Evolutionary conservation across 1,140 invertebrate genomes (phyloP).

Genomic region (Teleogryllus occipitalis): DNA sequence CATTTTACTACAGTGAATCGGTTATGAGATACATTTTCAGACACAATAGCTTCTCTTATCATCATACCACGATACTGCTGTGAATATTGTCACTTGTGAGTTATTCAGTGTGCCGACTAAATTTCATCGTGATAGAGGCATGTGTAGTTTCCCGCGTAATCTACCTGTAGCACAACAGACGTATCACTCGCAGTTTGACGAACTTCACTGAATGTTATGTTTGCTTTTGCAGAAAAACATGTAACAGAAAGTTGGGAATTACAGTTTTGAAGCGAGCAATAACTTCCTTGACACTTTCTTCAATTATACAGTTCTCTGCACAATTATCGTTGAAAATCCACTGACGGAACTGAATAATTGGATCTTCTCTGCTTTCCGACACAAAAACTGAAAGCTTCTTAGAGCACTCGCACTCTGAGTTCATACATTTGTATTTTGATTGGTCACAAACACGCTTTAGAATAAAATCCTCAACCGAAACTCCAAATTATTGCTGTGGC

Average conservation of each 20-base stretch:
- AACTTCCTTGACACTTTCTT: neutral
- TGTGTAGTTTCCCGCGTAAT: slow-evolving; percentile 15
- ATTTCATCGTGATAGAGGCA: slow-evolving; percentile 13
- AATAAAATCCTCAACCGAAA: neutral
- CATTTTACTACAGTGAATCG: too few relatives aligned
- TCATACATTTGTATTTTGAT: neutral
- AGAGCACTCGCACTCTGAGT: slow-evolving; percentile 2
- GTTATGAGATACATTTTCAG: slow-evolving; percentile 4
- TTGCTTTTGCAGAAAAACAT: slow-evolving; percentile 3
- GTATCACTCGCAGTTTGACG: neutral
- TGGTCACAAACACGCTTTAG: too few relatives aligned
- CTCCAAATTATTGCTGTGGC: too few relatives aligned
- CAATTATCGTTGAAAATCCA: neutral
- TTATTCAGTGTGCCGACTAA: slow-evolving; percentile 15
- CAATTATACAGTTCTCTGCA: neutral
- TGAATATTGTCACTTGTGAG: slow-evolving; percentile 12
- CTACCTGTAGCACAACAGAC: slow-evolving; percentile 13
- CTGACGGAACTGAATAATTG: neutral
- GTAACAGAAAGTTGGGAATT: neutral
- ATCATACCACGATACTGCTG: slow-evolving; percentile 7
- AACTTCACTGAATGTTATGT: slow-evolving; percentile 3
- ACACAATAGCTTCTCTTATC: neutral
- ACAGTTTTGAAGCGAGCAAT: neutral
- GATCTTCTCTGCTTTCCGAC: neutral
- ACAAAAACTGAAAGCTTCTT: neutral